Percentiles rank a stretch among this genome's conserved stretches.
phyloP scores from a whole-genome alignment of 1,140 invertebrate species.

The Homarus americanus region DNA sequence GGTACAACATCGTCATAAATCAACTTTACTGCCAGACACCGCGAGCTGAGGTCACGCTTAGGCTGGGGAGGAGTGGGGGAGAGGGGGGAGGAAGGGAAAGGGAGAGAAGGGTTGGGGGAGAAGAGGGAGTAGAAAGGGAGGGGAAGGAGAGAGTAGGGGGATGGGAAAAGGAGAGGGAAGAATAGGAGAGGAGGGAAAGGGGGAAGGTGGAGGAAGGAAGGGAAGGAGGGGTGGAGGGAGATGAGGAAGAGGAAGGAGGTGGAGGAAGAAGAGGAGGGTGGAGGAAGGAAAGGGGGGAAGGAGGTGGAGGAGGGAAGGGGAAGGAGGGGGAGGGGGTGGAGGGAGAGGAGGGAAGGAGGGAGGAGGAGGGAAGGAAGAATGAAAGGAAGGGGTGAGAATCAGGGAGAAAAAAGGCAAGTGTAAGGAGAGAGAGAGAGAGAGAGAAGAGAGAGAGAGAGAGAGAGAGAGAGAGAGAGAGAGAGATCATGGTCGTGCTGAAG shows the following conservation, averaged over 20 bases:
- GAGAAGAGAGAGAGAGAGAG: background rate
- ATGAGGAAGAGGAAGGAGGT: background rate
- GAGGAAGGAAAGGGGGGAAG: background rate
- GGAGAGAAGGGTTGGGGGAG: background rate
- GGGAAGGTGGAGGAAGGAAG: background rate
- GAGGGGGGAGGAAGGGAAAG: background rate
- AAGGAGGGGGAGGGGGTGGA: background rate
- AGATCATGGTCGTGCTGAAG: too few relatives aligned
- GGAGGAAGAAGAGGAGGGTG: background rate
- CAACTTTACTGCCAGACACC: conserved; percentile 25
- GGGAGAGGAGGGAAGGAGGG: background rate
- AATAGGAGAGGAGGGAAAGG: background rate
- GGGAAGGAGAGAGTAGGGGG: background rate
- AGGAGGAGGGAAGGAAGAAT: background rate
- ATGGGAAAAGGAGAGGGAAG: background rate
- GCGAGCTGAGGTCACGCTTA: background rate
- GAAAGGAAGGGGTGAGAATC: background rate
- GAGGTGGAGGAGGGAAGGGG: background rate
- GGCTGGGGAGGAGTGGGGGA: background rate
- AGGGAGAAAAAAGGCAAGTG: background rate
- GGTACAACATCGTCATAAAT: conserved; percentile 29
- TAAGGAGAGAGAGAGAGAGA: background rate
- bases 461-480: too few relatives aligned
- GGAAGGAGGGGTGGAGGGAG: too few relatives aligned
- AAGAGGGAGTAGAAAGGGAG: background rate